phyloP scores from a whole-genome alignment of 1,140 invertebrate genomes.

The Andrena cerasifolii region DNA sequence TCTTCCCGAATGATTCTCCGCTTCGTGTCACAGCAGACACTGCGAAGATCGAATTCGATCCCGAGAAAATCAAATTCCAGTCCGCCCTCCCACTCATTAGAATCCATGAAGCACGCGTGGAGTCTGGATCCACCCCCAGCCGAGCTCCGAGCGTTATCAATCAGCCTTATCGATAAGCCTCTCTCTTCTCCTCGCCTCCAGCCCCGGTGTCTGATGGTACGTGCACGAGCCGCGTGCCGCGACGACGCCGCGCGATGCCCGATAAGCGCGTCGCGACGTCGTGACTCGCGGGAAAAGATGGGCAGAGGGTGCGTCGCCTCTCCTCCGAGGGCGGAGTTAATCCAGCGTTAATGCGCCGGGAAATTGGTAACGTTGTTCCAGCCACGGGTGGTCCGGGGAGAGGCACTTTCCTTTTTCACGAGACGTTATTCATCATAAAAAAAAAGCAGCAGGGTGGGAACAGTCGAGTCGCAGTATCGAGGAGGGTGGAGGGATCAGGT shows the following conservation, averaged over 20 bases:
- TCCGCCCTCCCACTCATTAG: slow-evolving; percentile 23
- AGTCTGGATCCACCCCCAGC: background rate
- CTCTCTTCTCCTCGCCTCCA: background rate
- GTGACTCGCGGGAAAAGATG: slow-evolving; percentile 27
- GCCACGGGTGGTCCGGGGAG: background rate
- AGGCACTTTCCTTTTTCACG: background rate
- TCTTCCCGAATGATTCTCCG: too few species aligned
- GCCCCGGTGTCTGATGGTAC: too few species aligned
- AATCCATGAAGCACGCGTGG: background rate
- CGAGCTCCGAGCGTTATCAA: slow-evolving; percentile 38
- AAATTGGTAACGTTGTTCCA: slow-evolving; percentile 44
- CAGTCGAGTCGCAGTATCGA: background rate
- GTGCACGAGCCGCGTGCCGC: slow-evolving; percentile 24
- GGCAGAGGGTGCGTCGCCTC: background rate
- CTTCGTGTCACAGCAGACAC: too few species aligned
- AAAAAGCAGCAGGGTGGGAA: background rate
- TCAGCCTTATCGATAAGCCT: slow-evolving; percentile 47
- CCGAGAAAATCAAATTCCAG: background rate
- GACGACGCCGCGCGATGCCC: slow-evolving; percentile 36
- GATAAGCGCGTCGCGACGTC: slow-evolving; percentile 43
- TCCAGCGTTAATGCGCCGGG: slow-evolving; percentile 45
- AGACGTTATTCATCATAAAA: slow-evolving; percentile 12
- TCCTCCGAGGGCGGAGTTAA: slow-evolving; percentile 17
- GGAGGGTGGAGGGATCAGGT: background rate
- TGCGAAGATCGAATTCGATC: background rate